Percentiles rank a stretch among this genome's conserved stretches.
Conservation (phyloP, 2,797 vertebrate species). For the Sitta carolinensis region DNA sequence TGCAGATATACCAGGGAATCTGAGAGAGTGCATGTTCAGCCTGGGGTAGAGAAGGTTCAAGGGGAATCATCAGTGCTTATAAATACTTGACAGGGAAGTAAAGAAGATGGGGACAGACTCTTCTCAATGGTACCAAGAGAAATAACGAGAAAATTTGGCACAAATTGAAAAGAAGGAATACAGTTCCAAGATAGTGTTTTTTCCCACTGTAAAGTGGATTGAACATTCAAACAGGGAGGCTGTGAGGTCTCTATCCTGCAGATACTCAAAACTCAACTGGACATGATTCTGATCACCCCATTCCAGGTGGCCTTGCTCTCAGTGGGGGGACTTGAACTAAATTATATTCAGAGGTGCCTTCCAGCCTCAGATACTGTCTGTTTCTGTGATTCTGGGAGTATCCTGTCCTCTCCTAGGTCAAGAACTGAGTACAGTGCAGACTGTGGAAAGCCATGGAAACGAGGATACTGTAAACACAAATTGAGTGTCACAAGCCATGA, state of each 20-base stretch:
- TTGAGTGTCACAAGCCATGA: not conserved
- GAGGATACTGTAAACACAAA: not conserved
- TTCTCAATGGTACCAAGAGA: not conserved
- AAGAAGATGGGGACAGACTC: not conserved
- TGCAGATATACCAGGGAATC: not conserved
- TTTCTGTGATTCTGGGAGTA: not conserved
- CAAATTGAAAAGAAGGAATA: not conserved
- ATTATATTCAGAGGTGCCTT: not conserved
- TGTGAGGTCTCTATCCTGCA: not conserved
- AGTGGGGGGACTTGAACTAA: not conserved
- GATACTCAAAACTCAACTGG: not conserved
- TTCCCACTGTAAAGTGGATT: not conserved
- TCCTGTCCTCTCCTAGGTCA: not conserved
- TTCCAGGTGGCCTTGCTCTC: not conserved
- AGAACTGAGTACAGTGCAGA: not conserved
- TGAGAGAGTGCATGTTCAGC: not conserved
- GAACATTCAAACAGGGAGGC: not conserved
- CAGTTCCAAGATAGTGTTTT: not conserved
- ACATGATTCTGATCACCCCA: not conserved
- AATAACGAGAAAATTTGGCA: not conserved
- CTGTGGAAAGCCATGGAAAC: not conserved
- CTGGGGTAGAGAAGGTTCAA: not conserved
- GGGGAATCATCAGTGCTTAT: not conserved
- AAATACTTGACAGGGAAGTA: not conserved
- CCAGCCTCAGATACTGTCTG: not conserved